Base-by-base conservation (phyloP, 2,888 invertebrate species). In the Aphodius sticticus region DNA sequence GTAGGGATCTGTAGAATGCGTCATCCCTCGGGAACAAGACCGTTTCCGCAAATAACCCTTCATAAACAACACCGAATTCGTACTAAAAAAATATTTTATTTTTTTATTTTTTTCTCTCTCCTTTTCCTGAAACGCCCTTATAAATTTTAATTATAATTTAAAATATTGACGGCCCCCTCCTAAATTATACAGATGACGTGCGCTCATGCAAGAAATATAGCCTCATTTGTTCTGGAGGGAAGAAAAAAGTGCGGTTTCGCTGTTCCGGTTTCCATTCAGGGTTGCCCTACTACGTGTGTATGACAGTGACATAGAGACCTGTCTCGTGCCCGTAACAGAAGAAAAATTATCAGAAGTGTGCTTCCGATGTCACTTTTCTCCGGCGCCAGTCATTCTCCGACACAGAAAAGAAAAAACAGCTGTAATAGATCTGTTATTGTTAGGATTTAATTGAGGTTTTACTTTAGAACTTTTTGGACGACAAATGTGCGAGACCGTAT, bases 341-440 rank as follows among this genome's bases (percentile, higher is more conserved):
- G 74, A 74, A 79, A 79, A 79, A 79, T 79, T 79, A 79, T 77
- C 79, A 15, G 77, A 69, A 77, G 77, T 77, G 79, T 79, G 79
- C 77, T 38, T 77, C 77, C 69, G 72, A 79, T 77, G 77, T 79
- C 79, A 79, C 77, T 79, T 77, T 74, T 36, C 77, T 79, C 77
- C 26, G 38, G 69, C 26, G 26, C 26, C 26, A 26, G 26, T 26
- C 26, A 3, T 26, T 26, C 26, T 1, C 26, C 26, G 26, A 26
- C 26, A 3, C 26, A 26, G n/a, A n/a, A 26, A 26, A 26, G 77
- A 77, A 79, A 79, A 77, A 79, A 79, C 69, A 70, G 74, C 72
- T 36, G 79, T 79, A 79, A 79, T 74, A 79, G 79, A 79, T 77
- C 77, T 79, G 77, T 79, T 79, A 79, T 79, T 79, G 79, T 79